Conservation (phyloP, 2,113 vertebrate genomes). For the Clarias macrocephalus region DNA sequence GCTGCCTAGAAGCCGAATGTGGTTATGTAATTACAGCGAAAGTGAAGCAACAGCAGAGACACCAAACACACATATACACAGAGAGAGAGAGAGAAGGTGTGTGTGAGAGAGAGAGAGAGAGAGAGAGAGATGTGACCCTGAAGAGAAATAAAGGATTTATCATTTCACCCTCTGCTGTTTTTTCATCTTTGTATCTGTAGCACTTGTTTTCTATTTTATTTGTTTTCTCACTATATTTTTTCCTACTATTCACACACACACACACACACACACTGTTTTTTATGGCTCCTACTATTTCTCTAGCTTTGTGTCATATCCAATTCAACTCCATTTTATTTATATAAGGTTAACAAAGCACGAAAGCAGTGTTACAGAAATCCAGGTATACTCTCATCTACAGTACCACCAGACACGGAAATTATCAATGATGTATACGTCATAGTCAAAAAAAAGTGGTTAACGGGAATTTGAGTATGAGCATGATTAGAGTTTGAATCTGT, state of each 20-base stretch:
- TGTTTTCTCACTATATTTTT: neutral
- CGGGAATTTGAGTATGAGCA: neutral
- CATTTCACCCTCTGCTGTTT: neutral
- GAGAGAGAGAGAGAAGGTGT: neutral
- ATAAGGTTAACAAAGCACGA: neutral
- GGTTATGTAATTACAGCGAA: conserved; percentile 51
- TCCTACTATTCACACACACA: neutral
- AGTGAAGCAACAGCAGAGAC: conserved; percentile 35
- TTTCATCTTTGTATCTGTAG: neutral
- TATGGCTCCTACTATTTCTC: neutral
- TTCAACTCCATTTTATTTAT: neutral
- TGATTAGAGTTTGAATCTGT: neutral
- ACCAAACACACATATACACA: neutral
- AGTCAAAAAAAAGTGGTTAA: neutral
- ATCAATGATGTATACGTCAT: neutral
- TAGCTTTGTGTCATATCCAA: neutral
- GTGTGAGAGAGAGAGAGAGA: neutral
- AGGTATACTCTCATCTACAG: neutral
- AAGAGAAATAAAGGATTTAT: neutral
- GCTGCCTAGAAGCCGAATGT: conserved; percentile 37
- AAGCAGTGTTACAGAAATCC: neutral
- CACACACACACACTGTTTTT: neutral
- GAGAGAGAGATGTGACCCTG: neutral
- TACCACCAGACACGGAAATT: neutral
- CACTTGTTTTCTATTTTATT: neutral